Evolutionary conservation across 2,797 vertebrate genomes (phyloP), one percentile per base, ranked within the genome.

Genomic region (Taeniopygia guttata): DNA sequence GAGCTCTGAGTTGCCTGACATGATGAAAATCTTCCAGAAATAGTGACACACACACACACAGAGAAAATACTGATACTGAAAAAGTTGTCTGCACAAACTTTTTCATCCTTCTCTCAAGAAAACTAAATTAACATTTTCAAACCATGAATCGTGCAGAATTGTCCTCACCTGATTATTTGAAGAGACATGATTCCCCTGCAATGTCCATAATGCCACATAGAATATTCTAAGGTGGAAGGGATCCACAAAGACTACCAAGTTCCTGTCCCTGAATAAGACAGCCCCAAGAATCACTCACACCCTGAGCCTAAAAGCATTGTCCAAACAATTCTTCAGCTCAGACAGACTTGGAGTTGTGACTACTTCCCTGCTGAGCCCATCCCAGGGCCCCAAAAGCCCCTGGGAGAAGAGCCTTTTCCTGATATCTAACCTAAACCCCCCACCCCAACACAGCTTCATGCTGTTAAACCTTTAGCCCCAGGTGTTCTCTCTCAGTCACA

Each of bases 331-430:
- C 7, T 42, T 34, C 17, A 59, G 13, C 34, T 73, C 59, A 66
- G 11, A 12, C 16, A 84, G 5, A 4, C 30, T 25, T 36, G 5
- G 9, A 36, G 19, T 14, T 42, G 3, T 15, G 1, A 27, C 4
- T 10, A 52, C 18, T 11, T 17, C 11, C 21, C 40, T 26, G 8
- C 1, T 10, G 15, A 66, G 7, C 45, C n/a, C 9, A 10, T 16
- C 5, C 32, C 32, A 82, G 2, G 5, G 3, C 0, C 20, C 43
- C 42, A 27, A 9, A 32, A 59, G 1, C 13, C 22, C 14, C 11
- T 7, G 1, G 2, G 11, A 21, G 3, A 1, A 36, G 4, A 3
- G 9, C 7, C 18, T 72, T 52, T 77, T 32, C 22, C 34, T 12
- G 48, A 9, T 18, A 29, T 18, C 4, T 32, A 43, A 38, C 32